A percentile compares a stretch with the other conserved stretches of the same genome.
Evolutionary conservation across 2,888 invertebrate species (phyloP).

Genomic region (Ectemnius cavifrons): DNA sequence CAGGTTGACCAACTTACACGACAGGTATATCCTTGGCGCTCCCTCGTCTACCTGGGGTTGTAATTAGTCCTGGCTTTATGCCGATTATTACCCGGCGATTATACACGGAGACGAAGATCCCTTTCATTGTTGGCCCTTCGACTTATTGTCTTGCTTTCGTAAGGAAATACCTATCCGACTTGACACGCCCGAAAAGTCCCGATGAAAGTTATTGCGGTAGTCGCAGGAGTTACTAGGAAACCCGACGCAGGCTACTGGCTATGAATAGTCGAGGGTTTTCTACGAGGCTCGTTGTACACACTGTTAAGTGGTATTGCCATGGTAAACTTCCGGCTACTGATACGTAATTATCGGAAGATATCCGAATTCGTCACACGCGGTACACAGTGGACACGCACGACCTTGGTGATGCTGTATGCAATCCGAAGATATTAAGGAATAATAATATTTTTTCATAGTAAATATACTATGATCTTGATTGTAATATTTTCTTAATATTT

Average conservation of each 20-base stretch:
- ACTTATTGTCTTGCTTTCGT: not conserved
- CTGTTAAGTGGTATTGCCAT: not conserved
- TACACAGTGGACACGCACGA: too few relatives aligned
- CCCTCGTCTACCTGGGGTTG: constrained; percentile 16
- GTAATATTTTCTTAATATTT: too few relatives aligned
- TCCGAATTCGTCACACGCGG: too few relatives aligned
- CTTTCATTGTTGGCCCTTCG: not conserved
- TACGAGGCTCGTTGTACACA: not conserved
- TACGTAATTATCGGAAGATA: not conserved
- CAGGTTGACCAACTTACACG: constrained; percentile 7
- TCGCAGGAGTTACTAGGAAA: too few relatives aligned
- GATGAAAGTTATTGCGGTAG: too few relatives aligned
- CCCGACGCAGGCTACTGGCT: too few relatives aligned
- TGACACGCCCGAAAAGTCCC: too few relatives aligned
- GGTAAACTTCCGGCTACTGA: not conserved
- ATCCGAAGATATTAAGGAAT: too few relatives aligned
- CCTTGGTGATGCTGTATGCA: too few relatives aligned
- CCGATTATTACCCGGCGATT: constrained; percentile 1
- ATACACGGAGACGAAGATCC: constrained; percentile 7
- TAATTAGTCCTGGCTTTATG: constrained; percentile 17
- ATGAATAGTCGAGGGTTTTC: not conserved
- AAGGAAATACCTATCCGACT: too few relatives aligned
- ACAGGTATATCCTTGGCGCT: constrained; percentile 33
- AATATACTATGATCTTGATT: too few relatives aligned
- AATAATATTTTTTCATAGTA: too few relatives aligned